Percentiles rank a stretch among this genome's conserved stretches.
Conservation (phyloP, 2,113 vertebrate genomes). For the Cinclus mexicanus region DNA sequence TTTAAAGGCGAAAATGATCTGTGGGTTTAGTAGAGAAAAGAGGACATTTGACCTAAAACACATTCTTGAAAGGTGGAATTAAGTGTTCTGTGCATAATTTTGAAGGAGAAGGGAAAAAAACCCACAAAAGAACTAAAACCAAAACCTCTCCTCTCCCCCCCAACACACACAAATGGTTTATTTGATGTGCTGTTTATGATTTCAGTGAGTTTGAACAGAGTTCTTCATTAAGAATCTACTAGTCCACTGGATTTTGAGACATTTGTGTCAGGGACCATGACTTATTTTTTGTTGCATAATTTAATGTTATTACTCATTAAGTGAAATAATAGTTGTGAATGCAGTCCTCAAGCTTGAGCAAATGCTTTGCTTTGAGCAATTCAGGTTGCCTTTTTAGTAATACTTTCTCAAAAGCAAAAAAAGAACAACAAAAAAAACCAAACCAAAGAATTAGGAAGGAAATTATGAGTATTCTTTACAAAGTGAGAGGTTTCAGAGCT, state of each 20-base stretch:
- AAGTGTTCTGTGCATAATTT: background rate
- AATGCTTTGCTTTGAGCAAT: background rate
- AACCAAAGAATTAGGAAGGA: background rate
- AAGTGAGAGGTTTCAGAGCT: background rate
- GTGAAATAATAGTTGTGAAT: background rate
- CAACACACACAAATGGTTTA: background rate
- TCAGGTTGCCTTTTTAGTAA: background rate
- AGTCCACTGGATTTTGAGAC: background rate
- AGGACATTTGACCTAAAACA: background rate
- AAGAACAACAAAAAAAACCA: background rate
- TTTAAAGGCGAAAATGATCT: slow-evolving; percentile 1
- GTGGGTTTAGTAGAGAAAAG: background rate
- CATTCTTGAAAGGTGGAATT: background rate
- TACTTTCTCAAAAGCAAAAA: background rate
- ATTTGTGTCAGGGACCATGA: background rate
- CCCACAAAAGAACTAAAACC: background rate
- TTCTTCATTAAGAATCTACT: background rate
- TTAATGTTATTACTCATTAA: background rate
- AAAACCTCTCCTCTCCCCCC: accelerated
- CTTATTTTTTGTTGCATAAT: background rate
- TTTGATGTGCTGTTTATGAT: background rate
- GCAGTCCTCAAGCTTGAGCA: background rate
- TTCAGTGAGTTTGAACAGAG: background rate
- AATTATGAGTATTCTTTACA: background rate
- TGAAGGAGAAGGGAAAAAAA: accelerated